A percentile compares a stretch with the other conserved stretches of the same genome.
phyloP scores from a whole-genome alignment of 2,888 invertebrate species.

The Mimumesa dahlbomi region DNA sequence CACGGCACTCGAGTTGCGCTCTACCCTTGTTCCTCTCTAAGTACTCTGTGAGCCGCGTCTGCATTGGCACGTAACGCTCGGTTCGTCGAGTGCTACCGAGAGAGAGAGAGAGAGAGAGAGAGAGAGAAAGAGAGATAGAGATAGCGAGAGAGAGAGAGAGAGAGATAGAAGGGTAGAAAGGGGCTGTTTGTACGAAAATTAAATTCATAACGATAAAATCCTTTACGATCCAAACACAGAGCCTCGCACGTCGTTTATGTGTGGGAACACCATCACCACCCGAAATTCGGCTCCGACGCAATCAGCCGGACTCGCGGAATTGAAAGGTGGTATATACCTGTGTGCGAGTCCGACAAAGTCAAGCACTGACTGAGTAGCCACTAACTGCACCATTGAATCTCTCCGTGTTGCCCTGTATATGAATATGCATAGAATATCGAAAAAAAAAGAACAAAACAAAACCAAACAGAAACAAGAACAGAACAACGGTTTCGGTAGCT shows the following conservation, averaged over 20 bases:
- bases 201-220: slow-evolving; percentile 78
- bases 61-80: slow-evolving; percentile 72
- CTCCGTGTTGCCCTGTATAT: slow-evolving; percentile 1
- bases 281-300: slow-evolving; percentile 48
- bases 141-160: no score
- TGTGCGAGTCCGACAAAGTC: slow-evolving; percentile 32
- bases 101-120: no score
- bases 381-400: slow-evolving; percentile 40
- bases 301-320: slow-evolving; percentile 52
- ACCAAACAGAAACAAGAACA: no score
- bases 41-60: slow-evolving; percentile 63
- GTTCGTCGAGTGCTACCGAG: slow-evolving; percentile 60
- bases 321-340: slow-evolving; percentile 32
- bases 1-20: slow-evolving; percentile 61
- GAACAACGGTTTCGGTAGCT: no score
- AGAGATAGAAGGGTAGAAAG: no score
- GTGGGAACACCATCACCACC: slow-evolving; percentile 7
- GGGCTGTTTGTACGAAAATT: slow-evolving; percentile 77
- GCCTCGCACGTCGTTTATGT: slow-evolving; percentile 5
- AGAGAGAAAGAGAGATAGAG: no score
- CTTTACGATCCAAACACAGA: slow-evolving; percentile 64
- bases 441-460: no score
- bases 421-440: slow-evolving; percentile 1
- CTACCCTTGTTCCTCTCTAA: slow-evolving; percentile 69
- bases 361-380: slow-evolving; percentile 60